Percentiles rank a stretch among this genome's conserved stretches.
These are phyloP conservation scores for Sabellastarte sp. DNA, from an alignment of 2,888 invertebrate species.

Conservation along the genomic window DNA sequence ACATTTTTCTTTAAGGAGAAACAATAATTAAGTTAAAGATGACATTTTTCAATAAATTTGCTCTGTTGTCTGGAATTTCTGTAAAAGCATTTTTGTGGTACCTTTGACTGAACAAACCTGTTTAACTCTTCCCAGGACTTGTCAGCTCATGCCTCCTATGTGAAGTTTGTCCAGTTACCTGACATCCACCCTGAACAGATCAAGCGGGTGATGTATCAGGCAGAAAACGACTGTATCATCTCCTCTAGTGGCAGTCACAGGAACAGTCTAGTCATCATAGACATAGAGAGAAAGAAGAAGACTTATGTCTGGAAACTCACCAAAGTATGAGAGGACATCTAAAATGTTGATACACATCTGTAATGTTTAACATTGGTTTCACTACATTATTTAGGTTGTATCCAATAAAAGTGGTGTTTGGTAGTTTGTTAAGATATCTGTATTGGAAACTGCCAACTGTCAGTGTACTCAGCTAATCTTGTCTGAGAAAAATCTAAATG, in stretches of 20 bases:
- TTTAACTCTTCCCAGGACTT: slow-evolving; percentile 36
- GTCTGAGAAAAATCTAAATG: no score
- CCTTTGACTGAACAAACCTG: no score
- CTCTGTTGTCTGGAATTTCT: not conserved
- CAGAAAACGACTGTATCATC: slow-evolving; percentile 53
- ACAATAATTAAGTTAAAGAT: no score
- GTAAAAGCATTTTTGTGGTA: not conserved
- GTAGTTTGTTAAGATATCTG: no score
- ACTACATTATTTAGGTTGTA: no score
- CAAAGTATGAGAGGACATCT: no score
- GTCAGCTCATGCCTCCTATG: slow-evolving; percentile 40
- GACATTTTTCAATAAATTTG: not conserved
- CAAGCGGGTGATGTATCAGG: slow-evolving; percentile 49
- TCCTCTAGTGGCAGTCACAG: slow-evolving; percentile 46
- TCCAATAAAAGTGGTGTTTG: no score
- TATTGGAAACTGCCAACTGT: no score
- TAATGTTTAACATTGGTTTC: no score
- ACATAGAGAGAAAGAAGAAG: slow-evolving; percentile 48
- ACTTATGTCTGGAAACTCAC: slow-evolving; percentile 53
- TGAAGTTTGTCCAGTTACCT: slow-evolving; percentile 36
- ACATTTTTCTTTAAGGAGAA: no score
- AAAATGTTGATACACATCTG: no score
- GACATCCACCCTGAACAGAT: slow-evolving; percentile 50
- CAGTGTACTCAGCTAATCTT: no score
- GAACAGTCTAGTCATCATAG: slow-evolving; percentile 52